Evolutionary conservation across 2,113 vertebrate genomes (phyloP).

Genomic region (Nipponia nippon): DNA sequence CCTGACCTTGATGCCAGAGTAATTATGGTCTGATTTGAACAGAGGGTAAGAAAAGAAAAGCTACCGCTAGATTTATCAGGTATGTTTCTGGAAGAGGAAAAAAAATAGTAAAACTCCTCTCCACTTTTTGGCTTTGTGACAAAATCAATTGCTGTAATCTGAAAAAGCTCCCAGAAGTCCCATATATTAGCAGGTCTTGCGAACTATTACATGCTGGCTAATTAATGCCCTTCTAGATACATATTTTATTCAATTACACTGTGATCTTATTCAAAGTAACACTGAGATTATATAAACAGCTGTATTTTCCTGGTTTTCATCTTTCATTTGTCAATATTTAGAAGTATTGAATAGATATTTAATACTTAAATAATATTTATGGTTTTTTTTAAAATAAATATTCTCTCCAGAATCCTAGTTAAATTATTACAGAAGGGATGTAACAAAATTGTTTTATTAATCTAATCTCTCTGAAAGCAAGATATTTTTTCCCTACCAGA

Average conservation of each 20-base stretch:
- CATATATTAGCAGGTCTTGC: conserved; percentile 16
- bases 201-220: conserved; percentile 52
- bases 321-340: not conserved
- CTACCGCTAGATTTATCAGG: conserved; percentile 66
- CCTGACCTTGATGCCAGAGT: conserved; percentile 71
- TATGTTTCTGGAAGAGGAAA: conserved; percentile 54
- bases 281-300: conserved; percentile 7
- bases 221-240: conserved; percentile 60
- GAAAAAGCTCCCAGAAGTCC: conserved; percentile 57
- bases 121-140: conserved; percentile 35
- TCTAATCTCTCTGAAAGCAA: not conserved
- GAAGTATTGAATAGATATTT: not conserved
- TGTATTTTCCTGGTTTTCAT: not conserved
- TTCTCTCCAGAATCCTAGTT: not conserved
- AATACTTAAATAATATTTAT: not conserved
- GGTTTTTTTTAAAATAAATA: not conserved
- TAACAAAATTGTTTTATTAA: not conserved
- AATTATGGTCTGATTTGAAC: conserved; percentile 75
- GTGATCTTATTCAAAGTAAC: conserved; percentile 50
- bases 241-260: conserved; percentile 65
- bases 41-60: conserved; percentile 44
- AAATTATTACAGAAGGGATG: not conserved
- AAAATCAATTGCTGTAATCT: conserved; percentile 56
- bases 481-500: not conserved
- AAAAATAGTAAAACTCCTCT: not conserved